Evolutionary conservation across 2,113 vertebrate genomes (phyloP).

Genomic region (Petroica traversi): DNA sequence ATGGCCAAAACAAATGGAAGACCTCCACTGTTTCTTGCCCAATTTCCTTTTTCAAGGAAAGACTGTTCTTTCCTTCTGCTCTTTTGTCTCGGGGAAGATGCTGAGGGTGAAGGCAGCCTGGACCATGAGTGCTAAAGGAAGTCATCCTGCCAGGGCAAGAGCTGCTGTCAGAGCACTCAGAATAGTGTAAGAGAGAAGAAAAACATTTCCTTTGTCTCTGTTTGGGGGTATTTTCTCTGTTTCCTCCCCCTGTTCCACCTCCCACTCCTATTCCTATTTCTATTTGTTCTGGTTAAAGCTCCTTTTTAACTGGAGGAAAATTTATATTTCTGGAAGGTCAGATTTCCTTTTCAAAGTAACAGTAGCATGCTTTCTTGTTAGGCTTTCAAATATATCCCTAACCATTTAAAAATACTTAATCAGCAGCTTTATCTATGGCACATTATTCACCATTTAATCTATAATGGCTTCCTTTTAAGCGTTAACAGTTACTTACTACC

Average conservation of each 20-base stretch:
- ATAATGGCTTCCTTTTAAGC: neutral
- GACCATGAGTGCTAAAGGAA: neutral
- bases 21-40: neutral
- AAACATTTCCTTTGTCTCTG: neutral
- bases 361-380: neutral
- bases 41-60: neutral
- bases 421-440: neutral
- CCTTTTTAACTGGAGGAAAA: neutral
- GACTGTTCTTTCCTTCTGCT: neutral
- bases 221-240: neutral
- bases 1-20: neutral
- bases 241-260: neutral
- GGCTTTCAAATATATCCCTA: neutral
- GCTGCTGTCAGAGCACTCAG: neutral
- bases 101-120: neutral
- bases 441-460: neutral
- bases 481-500: neutral
- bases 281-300: neutral
- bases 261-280: neutral
- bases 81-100: neutral
- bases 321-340: neutral
- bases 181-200: neutral
- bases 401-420: slow-evolving; percentile 9
- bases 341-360: neutral
- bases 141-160: neutral